Conservation (phyloP, 2,888 invertebrate species). For the Thyatira batis region DNA sequence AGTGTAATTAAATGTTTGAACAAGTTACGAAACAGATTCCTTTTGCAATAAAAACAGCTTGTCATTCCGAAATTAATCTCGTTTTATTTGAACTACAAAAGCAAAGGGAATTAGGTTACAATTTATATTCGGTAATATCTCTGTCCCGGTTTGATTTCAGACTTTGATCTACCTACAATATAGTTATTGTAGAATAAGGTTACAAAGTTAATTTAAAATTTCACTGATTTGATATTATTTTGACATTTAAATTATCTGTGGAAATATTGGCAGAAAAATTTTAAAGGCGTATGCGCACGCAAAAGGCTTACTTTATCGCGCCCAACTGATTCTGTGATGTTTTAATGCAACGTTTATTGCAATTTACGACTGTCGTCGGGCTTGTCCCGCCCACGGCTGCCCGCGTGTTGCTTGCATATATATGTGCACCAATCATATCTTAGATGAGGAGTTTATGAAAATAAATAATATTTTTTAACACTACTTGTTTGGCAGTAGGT, state of each 20-base stretch:
- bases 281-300: neutral
- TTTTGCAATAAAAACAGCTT: neutral
- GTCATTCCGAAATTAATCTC: slow-evolving; percentile 1
- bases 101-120: neutral
- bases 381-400: slow-evolving; percentile 57
- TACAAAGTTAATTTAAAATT: no score
- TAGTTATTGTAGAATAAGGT: neutral
- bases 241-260: neutral
- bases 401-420: slow-evolving; percentile 39
- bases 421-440: slow-evolving; percentile 1
- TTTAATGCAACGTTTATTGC: slow-evolving; percentile 62
- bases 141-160: neutral
- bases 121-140: neutral
- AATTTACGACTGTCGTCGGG: slow-evolving; percentile 57
- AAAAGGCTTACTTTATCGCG: slow-evolving; percentile 27
- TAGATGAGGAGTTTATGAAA: no score
- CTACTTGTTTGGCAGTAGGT: no score
- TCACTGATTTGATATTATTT: no score
- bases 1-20: slow-evolving; percentile 6
- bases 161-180: no score
- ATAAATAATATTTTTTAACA: no score
- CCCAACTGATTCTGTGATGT: slow-evolving; percentile 18
- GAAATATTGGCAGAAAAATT: neutral
- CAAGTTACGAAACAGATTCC: slow-evolving; percentile 3
- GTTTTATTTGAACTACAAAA: neutral